Conservation (phyloP, 2,113 vertebrate genomes). For the Forbesichthys papilliferus region DNA sequence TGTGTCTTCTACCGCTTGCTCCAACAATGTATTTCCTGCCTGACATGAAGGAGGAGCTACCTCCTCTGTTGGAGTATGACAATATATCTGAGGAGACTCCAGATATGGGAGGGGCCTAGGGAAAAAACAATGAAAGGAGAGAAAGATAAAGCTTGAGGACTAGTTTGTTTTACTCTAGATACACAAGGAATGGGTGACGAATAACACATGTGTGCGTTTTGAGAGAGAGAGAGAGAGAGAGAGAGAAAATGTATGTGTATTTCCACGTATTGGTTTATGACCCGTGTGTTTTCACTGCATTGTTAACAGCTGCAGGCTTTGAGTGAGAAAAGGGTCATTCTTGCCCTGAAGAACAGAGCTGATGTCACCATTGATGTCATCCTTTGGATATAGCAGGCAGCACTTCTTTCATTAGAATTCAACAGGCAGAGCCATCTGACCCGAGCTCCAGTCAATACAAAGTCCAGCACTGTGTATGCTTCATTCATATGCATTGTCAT, state of each 20-base stretch:
- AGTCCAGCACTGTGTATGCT: constrained; percentile 64
- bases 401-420: constrained; percentile 56
- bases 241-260: neutral
- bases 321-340: constrained; percentile 69
- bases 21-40: constrained; percentile 24
- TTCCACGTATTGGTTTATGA: constrained; percentile 19
- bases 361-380: constrained; percentile 81
- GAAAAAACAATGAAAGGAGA: constrained; percentile 32
- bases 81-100: constrained; percentile 69
- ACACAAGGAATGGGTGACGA: constrained; percentile 44
- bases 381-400: constrained; percentile 68
- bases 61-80: constrained; percentile 68
- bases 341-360: constrained; percentile 64
- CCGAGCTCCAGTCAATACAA: constrained; percentile 46
- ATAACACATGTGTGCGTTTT: constrained; percentile 27
- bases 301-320: constrained; percentile 33
- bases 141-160: constrained; percentile 28
- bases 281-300: constrained; percentile 12
- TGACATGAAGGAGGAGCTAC: constrained; percentile 34
- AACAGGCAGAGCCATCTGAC: constrained; percentile 53
- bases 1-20: constrained; percentile 25
- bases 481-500: constrained; percentile 68
- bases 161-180: constrained; percentile 51
- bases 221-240: neutral
- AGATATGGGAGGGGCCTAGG: constrained; percentile 69